These are phyloP conservation scores for Stomorhina lunata DNA, from an alignment of 2,888 invertebrate species.

Conservation along the genomic window DNA sequence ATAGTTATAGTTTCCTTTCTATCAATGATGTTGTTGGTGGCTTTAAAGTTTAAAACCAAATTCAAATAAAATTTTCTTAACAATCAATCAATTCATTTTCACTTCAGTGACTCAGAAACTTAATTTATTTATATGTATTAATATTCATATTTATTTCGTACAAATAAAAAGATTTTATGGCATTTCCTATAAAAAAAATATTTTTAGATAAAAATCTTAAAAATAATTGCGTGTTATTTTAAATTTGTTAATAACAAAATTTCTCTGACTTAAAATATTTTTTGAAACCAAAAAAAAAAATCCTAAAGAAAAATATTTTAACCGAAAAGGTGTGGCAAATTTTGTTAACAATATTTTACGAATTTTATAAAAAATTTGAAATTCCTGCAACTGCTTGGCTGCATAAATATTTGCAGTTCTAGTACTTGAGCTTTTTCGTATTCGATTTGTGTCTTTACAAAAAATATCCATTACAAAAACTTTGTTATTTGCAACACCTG, in stretches of 20 bases:
- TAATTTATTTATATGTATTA: conserved; percentile 9
- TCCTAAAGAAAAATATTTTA: not conserved
- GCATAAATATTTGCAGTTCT: no score
- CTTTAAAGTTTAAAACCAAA: not conserved
- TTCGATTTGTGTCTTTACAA: not conserved
- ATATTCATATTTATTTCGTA: not conserved
- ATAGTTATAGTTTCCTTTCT: no score
- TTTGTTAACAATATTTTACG: not conserved
- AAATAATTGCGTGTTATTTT: not conserved
- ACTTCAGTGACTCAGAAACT: conserved; percentile 19
- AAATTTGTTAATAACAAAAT: not conserved
- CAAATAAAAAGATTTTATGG: not conserved
- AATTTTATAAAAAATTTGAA: not conserved
- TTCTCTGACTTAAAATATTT: not conserved
- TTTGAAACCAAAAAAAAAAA: not conserved
- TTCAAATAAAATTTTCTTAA: conserved; percentile 25
- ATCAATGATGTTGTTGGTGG: not conserved
- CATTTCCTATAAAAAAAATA: not conserved
- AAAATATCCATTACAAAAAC: not conserved
- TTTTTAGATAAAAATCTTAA: not conserved
- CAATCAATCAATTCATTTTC: conserved; percentile 46
- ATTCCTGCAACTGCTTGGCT: not conserved
- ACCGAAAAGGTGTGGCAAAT: not conserved
- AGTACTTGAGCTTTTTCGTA: not conserved
- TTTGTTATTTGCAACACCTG: conserved; percentile 45